These are phyloP conservation scores for Thamnophis sirtalis DNA, from an alignment of 2,113 vertebrate species.

Conservation along the genomic window DNA sequence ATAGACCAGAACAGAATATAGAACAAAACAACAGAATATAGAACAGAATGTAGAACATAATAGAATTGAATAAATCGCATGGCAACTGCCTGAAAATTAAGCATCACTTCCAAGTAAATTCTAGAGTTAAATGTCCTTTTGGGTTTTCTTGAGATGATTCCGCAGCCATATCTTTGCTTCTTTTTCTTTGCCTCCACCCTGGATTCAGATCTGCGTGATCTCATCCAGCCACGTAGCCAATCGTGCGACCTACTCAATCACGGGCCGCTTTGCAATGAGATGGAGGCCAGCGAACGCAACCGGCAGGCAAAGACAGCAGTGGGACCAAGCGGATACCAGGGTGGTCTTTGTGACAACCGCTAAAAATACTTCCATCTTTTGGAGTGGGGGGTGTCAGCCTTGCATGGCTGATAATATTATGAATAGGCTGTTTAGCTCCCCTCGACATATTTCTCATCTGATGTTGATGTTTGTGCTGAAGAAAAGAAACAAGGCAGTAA, in stretches of 20 bases:
- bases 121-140: not conserved
- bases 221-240: not conserved
- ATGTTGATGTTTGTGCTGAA: conserved; percentile 2
- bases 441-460: not conserved
- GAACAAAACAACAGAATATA: too few species aligned
- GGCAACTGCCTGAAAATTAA: not conserved
- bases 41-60: too few species aligned
- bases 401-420: not conserved
- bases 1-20: too few species aligned
- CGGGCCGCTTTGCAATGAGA: not conserved
- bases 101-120: not conserved
- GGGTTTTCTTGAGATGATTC: not conserved
- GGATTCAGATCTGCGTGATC: not conserved
- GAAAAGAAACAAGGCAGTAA: not conserved
- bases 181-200: not conserved
- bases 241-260: not conserved
- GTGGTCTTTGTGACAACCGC: not conserved
- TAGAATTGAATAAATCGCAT: too few species aligned
- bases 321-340: not conserved
- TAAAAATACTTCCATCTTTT: not conserved
- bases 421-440: not conserved
- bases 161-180: not conserved
- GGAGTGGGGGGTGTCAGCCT: not conserved
- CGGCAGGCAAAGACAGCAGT: not conserved
- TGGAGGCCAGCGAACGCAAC: not conserved